Percentiles rank a stretch among this genome's conserved stretches.
phyloP scores from a whole-genome alignment of 2,888 invertebrate species.

The Andrena camellia region DNA sequence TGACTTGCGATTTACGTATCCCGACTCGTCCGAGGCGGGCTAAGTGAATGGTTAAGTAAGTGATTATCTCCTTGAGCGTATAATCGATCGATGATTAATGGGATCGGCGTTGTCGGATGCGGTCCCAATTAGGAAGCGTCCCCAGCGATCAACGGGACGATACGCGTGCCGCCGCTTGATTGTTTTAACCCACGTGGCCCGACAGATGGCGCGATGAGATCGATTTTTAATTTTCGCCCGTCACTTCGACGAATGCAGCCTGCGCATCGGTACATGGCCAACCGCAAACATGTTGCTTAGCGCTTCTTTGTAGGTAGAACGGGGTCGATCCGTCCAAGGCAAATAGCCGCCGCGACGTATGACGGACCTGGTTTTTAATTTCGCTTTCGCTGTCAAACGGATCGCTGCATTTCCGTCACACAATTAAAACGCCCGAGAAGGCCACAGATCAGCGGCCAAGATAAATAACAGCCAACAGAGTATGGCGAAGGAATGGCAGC shows the following conservation, averaged over 20 bases:
- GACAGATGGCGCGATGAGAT: constrained; percentile 20
- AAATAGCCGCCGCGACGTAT: not conserved
- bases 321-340: not conserved
- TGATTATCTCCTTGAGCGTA: constrained; percentile 77
- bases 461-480: constrained; percentile 49
- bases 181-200: constrained; percentile 50
- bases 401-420: constrained; percentile 11
- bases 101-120: constrained; percentile 52
- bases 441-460: constrained; percentile 23
- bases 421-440: constrained; percentile 46
- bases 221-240: constrained; percentile 40
- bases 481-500: constrained; percentile 49
- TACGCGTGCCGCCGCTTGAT: constrained; percentile 57
- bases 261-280: not conserved
- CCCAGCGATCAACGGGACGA: constrained; percentile 40
- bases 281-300: not conserved
- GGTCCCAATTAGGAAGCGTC: constrained; percentile 64
- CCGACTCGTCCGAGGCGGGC: constrained; percentile 48
- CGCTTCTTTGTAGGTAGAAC: not conserved
- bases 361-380: not conserved
- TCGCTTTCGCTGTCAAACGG: constrained; percentile 6
- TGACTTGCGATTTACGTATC: constrained; percentile 73
- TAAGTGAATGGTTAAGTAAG: constrained; percentile 82
- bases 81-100: constrained; percentile 83
- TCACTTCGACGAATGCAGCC: constrained; percentile 2